Percentiles rank a stretch among this genome's conserved stretches.
Conservation (phyloP, 1,140 invertebrate species). For the Magallana gigas region DNA sequence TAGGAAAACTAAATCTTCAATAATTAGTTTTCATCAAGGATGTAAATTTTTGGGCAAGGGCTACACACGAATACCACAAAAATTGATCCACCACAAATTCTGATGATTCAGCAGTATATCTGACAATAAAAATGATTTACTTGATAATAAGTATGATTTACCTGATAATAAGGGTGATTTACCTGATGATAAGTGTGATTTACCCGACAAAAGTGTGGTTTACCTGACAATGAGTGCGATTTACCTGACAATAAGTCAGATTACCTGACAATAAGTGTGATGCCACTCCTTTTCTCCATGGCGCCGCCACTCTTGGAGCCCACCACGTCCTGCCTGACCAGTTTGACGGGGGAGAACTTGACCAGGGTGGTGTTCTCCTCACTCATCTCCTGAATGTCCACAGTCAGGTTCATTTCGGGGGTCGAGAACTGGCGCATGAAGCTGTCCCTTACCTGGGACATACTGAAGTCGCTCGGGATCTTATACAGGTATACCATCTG, state of each 20-base stretch:
- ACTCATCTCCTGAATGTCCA: conserved; percentile 69
- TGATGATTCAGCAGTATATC: no score
- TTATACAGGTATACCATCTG: conserved; percentile 98
- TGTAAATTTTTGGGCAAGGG: no score
- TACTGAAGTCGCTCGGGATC: conserved; percentile 95
- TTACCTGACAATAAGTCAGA: neutral
- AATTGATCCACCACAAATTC: no score
- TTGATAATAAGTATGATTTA: no score
- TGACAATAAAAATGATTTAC: no score
- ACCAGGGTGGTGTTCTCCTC: conserved; percentile 63
- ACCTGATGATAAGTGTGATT: no score
- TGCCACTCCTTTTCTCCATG: conserved; percentile 73
- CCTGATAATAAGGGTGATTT: no score
- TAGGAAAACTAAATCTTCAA: no score
- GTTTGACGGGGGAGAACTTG: conserved; percentile 65
- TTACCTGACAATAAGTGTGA: conserved; percentile 74
- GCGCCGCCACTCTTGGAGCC: conserved; percentile 69
- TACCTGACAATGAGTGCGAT: neutral
- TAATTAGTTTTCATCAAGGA: no score
- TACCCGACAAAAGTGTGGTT: neutral
- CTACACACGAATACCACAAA: no score
- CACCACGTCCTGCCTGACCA: conserved; percentile 65
- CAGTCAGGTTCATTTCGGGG: conserved; percentile 68
- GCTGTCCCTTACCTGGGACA: conserved; percentile 98
- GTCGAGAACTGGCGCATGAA: conserved; percentile 96